Evolutionary conservation across 1,140 invertebrate genomes (phyloP).

Genomic region (Sarcophaga peregrina): DNA sequence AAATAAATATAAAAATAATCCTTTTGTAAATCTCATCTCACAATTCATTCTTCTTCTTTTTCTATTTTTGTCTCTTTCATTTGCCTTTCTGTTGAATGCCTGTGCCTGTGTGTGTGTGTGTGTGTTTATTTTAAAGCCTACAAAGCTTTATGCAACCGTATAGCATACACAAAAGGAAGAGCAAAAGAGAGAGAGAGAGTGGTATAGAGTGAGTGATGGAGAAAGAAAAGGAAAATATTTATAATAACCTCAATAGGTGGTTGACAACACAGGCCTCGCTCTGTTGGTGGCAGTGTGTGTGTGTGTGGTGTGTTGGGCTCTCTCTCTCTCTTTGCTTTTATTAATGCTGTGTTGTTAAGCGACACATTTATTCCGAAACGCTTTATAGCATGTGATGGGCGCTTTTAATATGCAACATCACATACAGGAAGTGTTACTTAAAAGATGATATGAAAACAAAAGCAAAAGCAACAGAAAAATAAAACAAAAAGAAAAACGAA

Average conservation of each 20-base stretch:
- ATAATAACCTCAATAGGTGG: slow-evolving; percentile 38
- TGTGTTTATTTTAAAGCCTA: slow-evolving; percentile 12
- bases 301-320: not conserved
- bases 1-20: slow-evolving; percentile 20
- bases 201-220: not conserved
- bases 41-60: not conserved
- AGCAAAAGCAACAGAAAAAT: not conserved
- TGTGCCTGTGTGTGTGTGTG: not conserved
- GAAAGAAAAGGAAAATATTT: not conserved
- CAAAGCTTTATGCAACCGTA: not conserved
- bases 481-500: not conserved
- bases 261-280: slow-evolving; percentile 33
- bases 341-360: not conserved
- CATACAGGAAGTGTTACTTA: slow-evolving; percentile 39
- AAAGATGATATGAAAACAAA: slow-evolving; percentile 25
- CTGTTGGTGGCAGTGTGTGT: not conserved
- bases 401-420: slow-evolving; percentile 35
- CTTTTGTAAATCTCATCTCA: not conserved
- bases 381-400: slow-evolving; percentile 1
- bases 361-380: not conserved
- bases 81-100: not conserved
- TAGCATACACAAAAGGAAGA: not conserved
- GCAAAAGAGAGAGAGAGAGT: not conserved
- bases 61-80: not conserved
- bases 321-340: not conserved